Percentiles rank a stretch among this genome's conserved stretches.
Evolutionary conservation across 2,113 vertebrate species (phyloP).

Genomic region (Phalacrocorax aristotelis): DNA sequence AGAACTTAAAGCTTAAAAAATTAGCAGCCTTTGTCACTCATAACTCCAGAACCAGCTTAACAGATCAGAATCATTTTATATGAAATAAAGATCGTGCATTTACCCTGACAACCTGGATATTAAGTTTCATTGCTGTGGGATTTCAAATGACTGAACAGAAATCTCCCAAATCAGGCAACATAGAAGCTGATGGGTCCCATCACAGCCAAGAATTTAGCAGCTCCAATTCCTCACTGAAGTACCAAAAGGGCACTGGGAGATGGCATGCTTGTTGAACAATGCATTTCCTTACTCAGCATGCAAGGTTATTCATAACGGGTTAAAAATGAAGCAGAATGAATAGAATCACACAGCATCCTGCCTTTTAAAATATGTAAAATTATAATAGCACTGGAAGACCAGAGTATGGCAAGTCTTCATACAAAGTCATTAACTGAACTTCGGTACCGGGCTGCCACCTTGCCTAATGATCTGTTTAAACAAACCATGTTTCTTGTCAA

Average conservation of each 20-base stretch:
- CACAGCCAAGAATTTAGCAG: not conserved
- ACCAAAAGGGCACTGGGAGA: not conserved
- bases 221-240: not conserved
- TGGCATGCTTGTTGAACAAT: not conserved
- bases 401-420: constrained; percentile 33
- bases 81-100: not conserved
- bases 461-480: constrained; percentile 37
- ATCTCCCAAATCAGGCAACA: not conserved
- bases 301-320: not conserved
- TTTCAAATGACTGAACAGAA: constrained; percentile 15
- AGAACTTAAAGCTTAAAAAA: not conserved
- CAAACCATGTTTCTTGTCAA: constrained; percentile 48
- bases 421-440: constrained; percentile 15
- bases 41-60: not conserved
- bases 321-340: constrained; percentile 36
- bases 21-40: not conserved
- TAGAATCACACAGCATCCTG: not conserved
- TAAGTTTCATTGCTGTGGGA: not conserved
- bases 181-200: not conserved
- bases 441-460: not conserved
- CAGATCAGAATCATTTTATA: not conserved
- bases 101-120: not conserved
- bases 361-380: constrained; percentile 44
- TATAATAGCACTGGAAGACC: constrained; percentile 1
- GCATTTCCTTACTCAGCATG: not conserved